These are phyloP conservation scores for Plotosus lineatus DNA, from an alignment of 2,113 vertebrate species.

Conservation along the genomic window DNA sequence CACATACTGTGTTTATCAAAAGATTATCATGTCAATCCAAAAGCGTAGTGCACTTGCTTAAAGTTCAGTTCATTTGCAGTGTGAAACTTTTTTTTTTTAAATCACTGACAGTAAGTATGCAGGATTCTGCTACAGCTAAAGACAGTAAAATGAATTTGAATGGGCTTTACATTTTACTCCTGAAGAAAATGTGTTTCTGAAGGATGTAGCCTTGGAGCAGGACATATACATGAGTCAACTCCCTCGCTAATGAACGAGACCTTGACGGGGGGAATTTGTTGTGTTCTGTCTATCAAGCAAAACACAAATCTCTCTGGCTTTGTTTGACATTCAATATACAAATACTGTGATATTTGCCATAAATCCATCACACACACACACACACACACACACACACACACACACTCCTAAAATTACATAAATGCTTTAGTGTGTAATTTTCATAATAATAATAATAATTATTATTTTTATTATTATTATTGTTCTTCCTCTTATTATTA, in stretches of 20 bases:
- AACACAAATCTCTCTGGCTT: background rate
- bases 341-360: background rate
- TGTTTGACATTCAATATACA: background rate
- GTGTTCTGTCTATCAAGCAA: background rate
- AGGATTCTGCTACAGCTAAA: background rate
- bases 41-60: too few species aligned
- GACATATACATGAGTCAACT: background rate
- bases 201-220: background rate
- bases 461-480: too few species aligned
- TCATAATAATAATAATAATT: too few species aligned
- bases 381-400: constrained; percentile 1
- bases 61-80: too few species aligned
- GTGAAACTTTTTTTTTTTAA: background rate
- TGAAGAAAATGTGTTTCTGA: background rate
- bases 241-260: background rate
- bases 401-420: background rate
- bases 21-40: background rate
- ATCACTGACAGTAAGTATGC: background rate
- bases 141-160: background rate
- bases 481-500: too few species aligned
- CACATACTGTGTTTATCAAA: background rate
- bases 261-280: background rate
- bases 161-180: background rate
- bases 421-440: too few species aligned
- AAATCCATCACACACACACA: background rate